phyloP scores from a whole-genome alignment of 2,113 vertebrate species.

The Gymnarchus niloticus region DNA sequence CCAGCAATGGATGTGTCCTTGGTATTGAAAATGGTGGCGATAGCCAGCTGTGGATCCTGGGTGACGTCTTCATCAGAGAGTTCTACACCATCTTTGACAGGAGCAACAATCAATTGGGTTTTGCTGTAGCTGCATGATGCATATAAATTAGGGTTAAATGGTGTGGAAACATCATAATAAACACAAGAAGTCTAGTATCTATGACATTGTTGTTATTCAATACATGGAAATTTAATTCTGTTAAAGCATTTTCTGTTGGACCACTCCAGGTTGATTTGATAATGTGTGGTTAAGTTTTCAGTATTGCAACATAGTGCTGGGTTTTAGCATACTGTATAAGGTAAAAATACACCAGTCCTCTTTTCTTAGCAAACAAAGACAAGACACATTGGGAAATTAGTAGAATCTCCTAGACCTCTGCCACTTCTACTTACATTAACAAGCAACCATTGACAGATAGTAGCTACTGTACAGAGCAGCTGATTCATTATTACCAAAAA shows the following conservation, averaged over 20 bases:
- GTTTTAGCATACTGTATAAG: neutral
- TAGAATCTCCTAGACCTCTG: neutral
- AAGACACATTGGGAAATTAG: neutral
- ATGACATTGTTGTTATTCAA: neutral
- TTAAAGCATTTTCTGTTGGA: neutral
- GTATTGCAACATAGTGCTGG: neutral
- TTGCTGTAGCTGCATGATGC: neutral
- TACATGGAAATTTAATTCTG: neutral
- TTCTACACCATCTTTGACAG: conserved; percentile 8
- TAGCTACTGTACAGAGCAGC: too few species aligned
- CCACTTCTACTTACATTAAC: neutral
- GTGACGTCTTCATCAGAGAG: conserved; percentile 8
- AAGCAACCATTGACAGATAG: too few species aligned
- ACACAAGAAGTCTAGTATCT: neutral
- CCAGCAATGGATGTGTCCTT: conserved; percentile 30
- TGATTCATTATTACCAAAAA: too few species aligned
- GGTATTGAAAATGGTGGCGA: conserved; percentile 46
- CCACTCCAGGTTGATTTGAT: neutral
- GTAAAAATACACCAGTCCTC: neutral
- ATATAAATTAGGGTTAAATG: too few species aligned
- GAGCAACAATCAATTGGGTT: neutral
- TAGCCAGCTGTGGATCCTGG: conserved; percentile 18
- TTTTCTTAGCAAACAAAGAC: neutral
- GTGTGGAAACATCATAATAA: neutral
- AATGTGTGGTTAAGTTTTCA: neutral